Conservation (phyloP, 2,888 invertebrate genomes). For the Ormia ochracea region DNA sequence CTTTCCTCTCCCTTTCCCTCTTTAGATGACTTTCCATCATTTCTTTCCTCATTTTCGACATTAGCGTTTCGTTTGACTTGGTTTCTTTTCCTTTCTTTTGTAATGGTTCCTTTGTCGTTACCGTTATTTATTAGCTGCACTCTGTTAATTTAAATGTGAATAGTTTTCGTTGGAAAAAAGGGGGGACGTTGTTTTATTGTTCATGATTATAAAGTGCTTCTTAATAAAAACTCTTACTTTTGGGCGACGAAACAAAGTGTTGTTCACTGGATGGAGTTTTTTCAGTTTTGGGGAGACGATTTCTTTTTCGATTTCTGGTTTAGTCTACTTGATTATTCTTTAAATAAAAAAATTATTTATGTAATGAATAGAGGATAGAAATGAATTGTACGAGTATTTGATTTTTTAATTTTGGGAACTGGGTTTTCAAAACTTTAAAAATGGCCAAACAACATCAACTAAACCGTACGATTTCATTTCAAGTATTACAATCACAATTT, state of each 20-base stretch:
- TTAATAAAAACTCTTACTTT: background rate
- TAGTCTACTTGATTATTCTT: too few species aligned
- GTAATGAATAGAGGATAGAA: too few species aligned
- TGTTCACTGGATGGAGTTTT: constrained; percentile 2
- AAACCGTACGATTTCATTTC: too few species aligned
- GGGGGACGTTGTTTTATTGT: constrained; percentile 17
- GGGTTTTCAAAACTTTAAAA: background rate
- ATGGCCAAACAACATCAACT: too few species aligned
- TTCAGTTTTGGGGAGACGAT: background rate
- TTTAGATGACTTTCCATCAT: too few species aligned
- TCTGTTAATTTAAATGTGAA: constrained; percentile 49
- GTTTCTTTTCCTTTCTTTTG: constrained; percentile 32
- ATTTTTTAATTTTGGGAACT: background rate
- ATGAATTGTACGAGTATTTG: background rate
- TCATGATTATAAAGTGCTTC: constrained; percentile 20
- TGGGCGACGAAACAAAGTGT: constrained; percentile 1
- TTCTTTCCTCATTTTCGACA: background rate
- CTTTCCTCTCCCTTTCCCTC: background rate
- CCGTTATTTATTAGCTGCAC: constrained; percentile 51
- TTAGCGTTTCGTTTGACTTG: background rate
- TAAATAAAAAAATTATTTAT: too few species aligned
- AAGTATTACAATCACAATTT: too few species aligned
- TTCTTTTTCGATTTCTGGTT: too few species aligned
- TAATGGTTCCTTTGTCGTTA: constrained; percentile 40
- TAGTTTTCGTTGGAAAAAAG: constrained; percentile 14